phyloP scores from a whole-genome alignment of 2,888 invertebrate species.

The Tetropium fuscum region DNA sequence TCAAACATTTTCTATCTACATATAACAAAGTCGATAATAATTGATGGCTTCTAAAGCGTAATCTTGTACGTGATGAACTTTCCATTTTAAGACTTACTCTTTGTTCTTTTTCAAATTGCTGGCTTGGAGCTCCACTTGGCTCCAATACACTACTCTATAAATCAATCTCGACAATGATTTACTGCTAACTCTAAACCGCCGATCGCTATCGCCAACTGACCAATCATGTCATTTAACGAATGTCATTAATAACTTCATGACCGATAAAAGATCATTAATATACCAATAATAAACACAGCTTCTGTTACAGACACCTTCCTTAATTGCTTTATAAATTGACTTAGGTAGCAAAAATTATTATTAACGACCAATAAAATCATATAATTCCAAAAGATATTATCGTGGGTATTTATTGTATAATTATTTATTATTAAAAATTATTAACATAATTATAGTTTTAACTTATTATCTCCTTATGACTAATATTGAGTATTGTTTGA shows the following conservation, averaged over 20 bases:
- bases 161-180: constrained; percentile 48
- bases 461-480: too few relatives aligned
- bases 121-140: constrained; percentile 29
- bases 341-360: neutral
- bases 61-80: constrained; percentile 25
- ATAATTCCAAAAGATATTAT: too few relatives aligned
- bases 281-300: constrained; percentile 29
- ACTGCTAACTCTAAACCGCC: constrained; percentile 41
- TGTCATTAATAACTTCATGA: constrained; percentile 45
- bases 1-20: constrained; percentile 4
- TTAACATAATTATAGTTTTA: too few relatives aligned
- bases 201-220: constrained; percentile 35
- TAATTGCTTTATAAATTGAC: constrained; percentile 24
- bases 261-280: constrained; percentile 42
- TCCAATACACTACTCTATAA: constrained; percentile 36
- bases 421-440: too few relatives aligned
- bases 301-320: constrained; percentile 20
- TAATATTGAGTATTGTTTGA: too few relatives aligned
- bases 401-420: too few relatives aligned
- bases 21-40: constrained; percentile 17
- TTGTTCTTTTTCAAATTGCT: constrained; percentile 21
- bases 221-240: constrained; percentile 41
- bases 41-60: constrained; percentile 17
- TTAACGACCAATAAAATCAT: neutral
- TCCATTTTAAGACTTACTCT: constrained; percentile 20